phyloP scores from a whole-genome alignment of 2,113 vertebrate genomes.

The Hepsetus odoe region DNA sequence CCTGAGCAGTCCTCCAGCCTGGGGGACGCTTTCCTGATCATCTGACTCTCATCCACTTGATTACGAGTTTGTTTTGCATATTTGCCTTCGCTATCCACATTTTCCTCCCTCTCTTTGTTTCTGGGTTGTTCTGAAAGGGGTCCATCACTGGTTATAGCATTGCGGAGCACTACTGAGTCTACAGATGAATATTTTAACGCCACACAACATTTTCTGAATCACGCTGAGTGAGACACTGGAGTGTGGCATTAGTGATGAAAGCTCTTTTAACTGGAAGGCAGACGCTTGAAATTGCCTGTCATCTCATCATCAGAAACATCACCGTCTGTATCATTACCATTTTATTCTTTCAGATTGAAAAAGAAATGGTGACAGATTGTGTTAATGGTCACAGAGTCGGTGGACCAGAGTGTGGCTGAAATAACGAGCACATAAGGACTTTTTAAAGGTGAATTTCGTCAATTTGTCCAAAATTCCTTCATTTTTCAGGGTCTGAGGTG shows the following conservation, averaged over 20 bases:
- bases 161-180: neutral
- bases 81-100: neutral
- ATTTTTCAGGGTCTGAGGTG: too few species aligned
- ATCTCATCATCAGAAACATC: neutral
- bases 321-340: slow-evolving; percentile 1
- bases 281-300: slow-evolving; percentile 6
- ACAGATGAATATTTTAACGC: neutral
- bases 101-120: neutral
- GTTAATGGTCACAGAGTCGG: neutral
- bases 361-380: neutral
- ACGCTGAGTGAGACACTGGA: neutral
- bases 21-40: too few species aligned
- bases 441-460: too few species aligned
- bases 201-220: neutral
- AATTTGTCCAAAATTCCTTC: too few species aligned
- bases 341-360: neutral
- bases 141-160: neutral
- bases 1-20: too few species aligned
- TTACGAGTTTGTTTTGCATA: neutral
- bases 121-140: neutral
- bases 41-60: neutral
- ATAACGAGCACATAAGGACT: too few species aligned
- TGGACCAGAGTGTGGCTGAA: neutral
- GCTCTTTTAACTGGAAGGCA: neutral
- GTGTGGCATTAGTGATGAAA: neutral